These are phyloP conservation scores for Trissoscelio sp. DNA, from an alignment of 2,888 invertebrate genomes.

Conservation along the genomic window DNA sequence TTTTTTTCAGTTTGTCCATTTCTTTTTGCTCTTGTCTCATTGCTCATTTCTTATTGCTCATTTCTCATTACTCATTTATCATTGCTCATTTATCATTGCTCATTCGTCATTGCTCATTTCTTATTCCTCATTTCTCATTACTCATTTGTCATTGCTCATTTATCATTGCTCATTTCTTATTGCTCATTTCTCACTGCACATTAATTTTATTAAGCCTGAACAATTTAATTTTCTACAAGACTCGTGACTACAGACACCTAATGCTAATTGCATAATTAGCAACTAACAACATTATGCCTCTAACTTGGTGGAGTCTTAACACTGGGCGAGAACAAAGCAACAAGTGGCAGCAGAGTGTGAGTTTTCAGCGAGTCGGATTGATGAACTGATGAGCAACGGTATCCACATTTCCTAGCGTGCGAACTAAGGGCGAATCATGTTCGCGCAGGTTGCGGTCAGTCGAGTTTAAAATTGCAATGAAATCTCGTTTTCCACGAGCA, in stretches of 20 bases:
- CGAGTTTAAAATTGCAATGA: constrained; percentile 68
- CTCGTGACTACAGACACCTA: background rate
- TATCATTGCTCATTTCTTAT: too few relatives aligned
- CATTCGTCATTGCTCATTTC: too few relatives aligned
- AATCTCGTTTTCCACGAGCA: constrained; percentile 70
- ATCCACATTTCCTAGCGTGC: constrained; percentile 63
- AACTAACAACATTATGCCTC: constrained; percentile 1
- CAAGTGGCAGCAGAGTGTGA: constrained; percentile 12
- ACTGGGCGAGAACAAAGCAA: constrained; percentile 35
- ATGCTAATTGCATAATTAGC: constrained; percentile 36
- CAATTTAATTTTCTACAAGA: constrained; percentile 25
- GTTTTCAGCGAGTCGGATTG: constrained; percentile 57
- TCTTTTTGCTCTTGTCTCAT: too few relatives aligned
- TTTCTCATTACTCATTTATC: too few relatives aligned
- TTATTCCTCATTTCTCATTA: too few relatives aligned
- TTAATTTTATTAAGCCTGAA: too few relatives aligned
- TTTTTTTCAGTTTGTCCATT: too few relatives aligned
- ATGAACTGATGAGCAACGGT: constrained; percentile 65
- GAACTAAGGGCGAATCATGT: constrained; percentile 65
- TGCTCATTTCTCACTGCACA: too few relatives aligned
- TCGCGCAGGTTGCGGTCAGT: constrained; percentile 70
- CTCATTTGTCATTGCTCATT: too few relatives aligned
- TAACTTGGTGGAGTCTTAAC: constrained; percentile 2
- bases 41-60: too few relatives aligned
- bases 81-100: too few relatives aligned